Conservation (phyloP, 2,797 vertebrate species). For the Coccyzus lansbergi region DNA sequence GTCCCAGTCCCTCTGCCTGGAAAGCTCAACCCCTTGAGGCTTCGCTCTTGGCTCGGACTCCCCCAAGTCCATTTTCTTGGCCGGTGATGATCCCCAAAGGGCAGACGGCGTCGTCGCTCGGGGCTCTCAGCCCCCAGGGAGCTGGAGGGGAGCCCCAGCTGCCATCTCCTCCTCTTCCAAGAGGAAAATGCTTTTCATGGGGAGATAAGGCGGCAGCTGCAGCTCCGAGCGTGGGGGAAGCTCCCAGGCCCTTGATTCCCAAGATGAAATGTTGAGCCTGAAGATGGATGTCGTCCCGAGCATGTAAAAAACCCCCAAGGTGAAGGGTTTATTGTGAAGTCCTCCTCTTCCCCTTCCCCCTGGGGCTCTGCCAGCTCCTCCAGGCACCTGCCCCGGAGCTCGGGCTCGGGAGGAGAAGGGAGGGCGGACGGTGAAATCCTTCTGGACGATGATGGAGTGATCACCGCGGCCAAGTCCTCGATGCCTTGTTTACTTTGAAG, state of each 20-base stretch:
- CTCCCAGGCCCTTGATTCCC: neutral
- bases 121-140: neutral
- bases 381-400: conserved; percentile 34
- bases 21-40: neutral
- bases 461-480: neutral
- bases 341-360: neutral
- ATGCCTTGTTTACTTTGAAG: conserved; percentile 35
- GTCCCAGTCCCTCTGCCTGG: neutral
- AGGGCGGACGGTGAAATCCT: neutral
- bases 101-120: neutral
- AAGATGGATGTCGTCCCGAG: conserved; percentile 45
- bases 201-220: conserved; percentile 62
- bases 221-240: conserved; percentile 39
- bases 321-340: neutral
- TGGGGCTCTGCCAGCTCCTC: neutral
- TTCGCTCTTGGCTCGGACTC: neutral
- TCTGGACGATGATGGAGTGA: neutral
- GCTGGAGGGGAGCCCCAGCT: conserved; percentile 14
- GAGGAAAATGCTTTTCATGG: conserved; percentile 16
- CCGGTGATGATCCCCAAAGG: neutral
- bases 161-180: neutral
- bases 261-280: conserved; percentile 50
- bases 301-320: neutral
- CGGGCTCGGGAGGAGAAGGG: neutral
- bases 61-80: neutral